Base-by-base conservation (phyloP, 2,797 vertebrate genomes). In the Bradypodion ventrale region DNA sequence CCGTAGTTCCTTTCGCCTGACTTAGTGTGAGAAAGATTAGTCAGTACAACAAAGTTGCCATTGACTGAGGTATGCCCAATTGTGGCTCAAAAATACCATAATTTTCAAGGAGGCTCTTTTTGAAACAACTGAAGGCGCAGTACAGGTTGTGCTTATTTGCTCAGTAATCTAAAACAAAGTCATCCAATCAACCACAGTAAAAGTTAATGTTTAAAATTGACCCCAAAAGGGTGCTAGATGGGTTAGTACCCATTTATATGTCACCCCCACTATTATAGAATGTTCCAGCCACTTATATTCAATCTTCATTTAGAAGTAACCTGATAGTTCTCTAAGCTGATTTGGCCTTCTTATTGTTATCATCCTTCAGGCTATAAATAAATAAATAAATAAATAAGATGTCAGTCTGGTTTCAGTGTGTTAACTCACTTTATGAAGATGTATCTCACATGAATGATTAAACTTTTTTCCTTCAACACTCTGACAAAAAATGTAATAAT, bases 221-320 rank as follows among this genome's bases (percentile, higher is more conserved):
- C 4, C 29, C 19, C 74, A 56, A 19, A 88, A 84, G 88, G 80
- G 82, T 85, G 63, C 74, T 74, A 75, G 63, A 83, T 60, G 92
- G 68, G 73, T 89, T 91, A 88, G 85, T 91, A 89, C 66, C 87
- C 32, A 87, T 91, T 76, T 87, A 29, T 84, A 52, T 82, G 76
- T 72, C 90, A 69, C 29, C 77, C 85, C 80, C 49, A 76, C n/a
- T 87, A 75, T 70, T 78, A 66, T 27, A 87, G 82, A 78, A 81
- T 86, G 76, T 19, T 79, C 32, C 70, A 87, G 60, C 89, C 86
- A 80, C 87, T 80, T 88, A 73, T 80, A 91, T 40, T 83, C 87
- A 83, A 82, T 37, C 65, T 75, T 42, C 73, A 83, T 40, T 73
- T 82, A 37, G 85, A 82, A 42, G n/a, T 12, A 19, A 86, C 77